Conservation (phyloP, 2,888 invertebrate genomes). For the Nephrotoma appendiculata region DNA sequence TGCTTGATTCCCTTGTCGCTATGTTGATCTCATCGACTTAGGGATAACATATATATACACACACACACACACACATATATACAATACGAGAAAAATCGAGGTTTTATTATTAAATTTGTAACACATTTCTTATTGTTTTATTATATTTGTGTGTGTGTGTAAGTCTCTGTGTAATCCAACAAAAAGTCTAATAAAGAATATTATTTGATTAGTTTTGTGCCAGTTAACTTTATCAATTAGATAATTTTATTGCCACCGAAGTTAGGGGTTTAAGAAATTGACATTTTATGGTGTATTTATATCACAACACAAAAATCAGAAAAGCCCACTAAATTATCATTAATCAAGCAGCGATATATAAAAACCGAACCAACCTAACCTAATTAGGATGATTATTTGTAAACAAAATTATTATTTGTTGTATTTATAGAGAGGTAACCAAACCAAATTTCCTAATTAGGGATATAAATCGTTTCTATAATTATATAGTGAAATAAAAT, state of each 20-base stretch:
- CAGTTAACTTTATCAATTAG: neutral
- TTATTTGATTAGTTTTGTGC: neutral
- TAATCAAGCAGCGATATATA: neutral
- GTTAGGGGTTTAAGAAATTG: neutral
- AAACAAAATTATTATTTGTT: neutral
- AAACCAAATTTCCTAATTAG: neutral
- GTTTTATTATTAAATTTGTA: neutral
- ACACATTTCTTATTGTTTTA: neutral
- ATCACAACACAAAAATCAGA: neutral
- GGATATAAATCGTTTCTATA: neutral
- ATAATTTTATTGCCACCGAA: neutral
- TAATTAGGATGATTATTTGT: neutral
- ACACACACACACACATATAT: neutral
- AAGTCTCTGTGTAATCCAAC: neutral
- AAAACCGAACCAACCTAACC: neutral
- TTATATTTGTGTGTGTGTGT: neutral
- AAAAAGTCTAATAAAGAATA: neutral
- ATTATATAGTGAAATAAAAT: neutral
- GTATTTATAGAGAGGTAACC: neutral
- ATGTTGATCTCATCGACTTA: neutral
- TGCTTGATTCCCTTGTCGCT: neutral
- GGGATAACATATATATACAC: neutral
- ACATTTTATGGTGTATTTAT: neutral
- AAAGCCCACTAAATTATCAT: neutral
- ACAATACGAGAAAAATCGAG: neutral